Conservation (phyloP, 2,888 invertebrate genomes). For the Philereme vetulata region DNA sequence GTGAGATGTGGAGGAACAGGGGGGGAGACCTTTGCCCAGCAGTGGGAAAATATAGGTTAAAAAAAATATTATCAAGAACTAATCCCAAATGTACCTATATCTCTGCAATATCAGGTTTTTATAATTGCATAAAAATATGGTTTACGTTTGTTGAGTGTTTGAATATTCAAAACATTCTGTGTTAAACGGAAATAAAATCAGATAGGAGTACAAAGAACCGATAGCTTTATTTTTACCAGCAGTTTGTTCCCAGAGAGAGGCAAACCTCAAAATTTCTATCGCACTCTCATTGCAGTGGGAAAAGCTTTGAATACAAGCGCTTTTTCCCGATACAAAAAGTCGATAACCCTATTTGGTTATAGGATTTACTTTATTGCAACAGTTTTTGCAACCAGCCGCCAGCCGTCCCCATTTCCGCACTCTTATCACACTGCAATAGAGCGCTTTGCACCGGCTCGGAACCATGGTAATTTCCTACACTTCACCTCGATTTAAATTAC, state of each 20-base stretch:
- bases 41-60: no score
- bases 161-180: not conserved
- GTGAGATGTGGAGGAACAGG: no score
- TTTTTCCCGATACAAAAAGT: slow-evolving; percentile 18
- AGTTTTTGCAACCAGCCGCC: slow-evolving; percentile 22
- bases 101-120: no score
- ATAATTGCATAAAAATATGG: no score
- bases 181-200: slow-evolving; percentile 12
- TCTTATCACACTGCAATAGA: slow-evolving; percentile 44
- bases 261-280: slow-evolving; percentile 23
- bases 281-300: slow-evolving; percentile 20
- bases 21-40: no score
- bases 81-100: no score
- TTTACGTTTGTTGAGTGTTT: no score
- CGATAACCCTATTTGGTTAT: slow-evolving; percentile 16
- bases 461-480: slow-evolving; percentile 49
- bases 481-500: slow-evolving; percentile 51
- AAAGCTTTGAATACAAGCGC: slow-evolving; percentile 20
- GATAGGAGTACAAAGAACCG: slow-evolving; percentile 5
- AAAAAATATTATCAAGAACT: no score
- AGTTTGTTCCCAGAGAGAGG: slow-evolving; percentile 14
- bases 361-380: slow-evolving; percentile 22
- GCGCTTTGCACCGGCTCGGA: slow-evolving; percentile 50
- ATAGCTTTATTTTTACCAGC: slow-evolving; percentile 11
- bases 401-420: slow-evolving; percentile 32